These are phyloP conservation scores for Montipora efflorescens DNA, from an alignment of 64 coral and sea anemone genomes.

Conservation along the genomic window DNA sequence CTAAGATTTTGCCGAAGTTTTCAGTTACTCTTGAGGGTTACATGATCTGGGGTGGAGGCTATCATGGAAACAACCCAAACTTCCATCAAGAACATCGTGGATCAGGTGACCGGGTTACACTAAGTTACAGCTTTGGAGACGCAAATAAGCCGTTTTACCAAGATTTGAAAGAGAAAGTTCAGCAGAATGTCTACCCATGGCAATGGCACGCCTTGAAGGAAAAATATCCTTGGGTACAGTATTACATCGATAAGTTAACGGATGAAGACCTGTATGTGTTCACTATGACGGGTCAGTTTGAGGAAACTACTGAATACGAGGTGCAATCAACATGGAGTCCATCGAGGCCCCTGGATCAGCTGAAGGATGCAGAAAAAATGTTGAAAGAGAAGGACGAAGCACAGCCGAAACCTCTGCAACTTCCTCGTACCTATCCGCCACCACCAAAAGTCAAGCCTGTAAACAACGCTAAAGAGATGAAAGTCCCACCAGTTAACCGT, in stretches of 20 bases:
- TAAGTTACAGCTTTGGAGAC: slow-evolving; percentile 47
- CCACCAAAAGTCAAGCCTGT: slow-evolving; percentile 38
- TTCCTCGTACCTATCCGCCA: slow-evolving; percentile 11
- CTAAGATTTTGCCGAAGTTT: slow-evolving; percentile 63
- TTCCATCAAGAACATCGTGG: slow-evolving; percentile 49
- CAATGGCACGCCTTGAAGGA: slow-evolving; percentile 74
- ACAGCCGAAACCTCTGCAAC: background rate
- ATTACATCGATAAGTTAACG: slow-evolving; percentile 42
- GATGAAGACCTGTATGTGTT: slow-evolving; percentile 59
- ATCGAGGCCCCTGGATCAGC: background rate
- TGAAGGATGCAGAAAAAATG: background rate
- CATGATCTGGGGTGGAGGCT: slow-evolving; percentile 64
- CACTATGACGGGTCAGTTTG: slow-evolving; percentile 76
- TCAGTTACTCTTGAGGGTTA: slow-evolving; percentile 62
- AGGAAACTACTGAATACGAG: slow-evolving; percentile 51
- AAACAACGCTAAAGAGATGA: slow-evolving; percentile 1
- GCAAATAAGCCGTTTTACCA: slow-evolving; percentile 65
- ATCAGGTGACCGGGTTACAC: background rate
- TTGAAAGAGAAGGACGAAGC: background rate
- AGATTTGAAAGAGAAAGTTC: slow-evolving; percentile 71
- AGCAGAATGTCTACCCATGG: slow-evolving; percentile 68
- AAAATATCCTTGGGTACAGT: slow-evolving; percentile 27
- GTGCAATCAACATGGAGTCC: slow-evolving; percentile 50
- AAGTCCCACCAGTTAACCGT: background rate
- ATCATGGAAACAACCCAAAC: slow-evolving; percentile 50